These are phyloP conservation scores for Monopis laevigella DNA, from an alignment of 2,888 invertebrate species.

Conservation along the genomic window DNA sequence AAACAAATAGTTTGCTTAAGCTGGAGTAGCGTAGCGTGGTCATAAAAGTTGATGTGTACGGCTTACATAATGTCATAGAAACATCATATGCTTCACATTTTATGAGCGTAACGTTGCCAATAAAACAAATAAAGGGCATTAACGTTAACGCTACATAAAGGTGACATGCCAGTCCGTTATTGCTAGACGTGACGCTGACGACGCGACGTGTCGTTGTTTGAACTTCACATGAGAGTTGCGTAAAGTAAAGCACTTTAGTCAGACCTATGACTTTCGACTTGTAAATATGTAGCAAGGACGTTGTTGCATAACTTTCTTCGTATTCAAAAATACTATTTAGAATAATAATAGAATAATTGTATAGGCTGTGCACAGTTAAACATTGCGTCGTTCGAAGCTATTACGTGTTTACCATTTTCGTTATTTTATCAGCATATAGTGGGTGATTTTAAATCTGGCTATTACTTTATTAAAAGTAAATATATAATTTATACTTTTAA, in stretches of 20 bases:
- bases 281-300: constrained; percentile 35
- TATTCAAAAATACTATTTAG: too few relatives aligned
- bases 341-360: too few relatives aligned
- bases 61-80: constrained; percentile 7
- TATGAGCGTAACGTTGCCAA: constrained; percentile 28
- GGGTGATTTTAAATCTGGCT: too few relatives aligned
- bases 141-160: constrained; percentile 16
- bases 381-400: too few relatives aligned
- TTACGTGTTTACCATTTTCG: too few relatives aligned
- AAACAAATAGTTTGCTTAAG: constrained; percentile 1
- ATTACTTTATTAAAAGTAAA: too few relatives aligned
- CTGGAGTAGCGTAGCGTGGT: constrained; percentile 1
- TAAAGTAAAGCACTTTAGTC: constrained; percentile 1
- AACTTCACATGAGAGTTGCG: constrained; percentile 9
- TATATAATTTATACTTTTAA: too few relatives aligned
- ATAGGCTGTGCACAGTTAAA: too few relatives aligned
- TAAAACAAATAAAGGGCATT: constrained; percentile 28
- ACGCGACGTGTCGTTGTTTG: too few relatives aligned
- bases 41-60: constrained; percentile 14
- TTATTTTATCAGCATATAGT: too few relatives aligned
- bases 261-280: constrained; percentile 11
- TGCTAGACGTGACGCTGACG: too few relatives aligned
- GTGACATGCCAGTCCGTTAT: constrained; percentile 8
- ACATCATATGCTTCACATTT: constrained; percentile 15
- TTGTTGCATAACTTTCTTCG: background rate